phyloP scores from a whole-genome alignment of 1,140 invertebrate genomes.

The Cheumatopsyche charites region DNA sequence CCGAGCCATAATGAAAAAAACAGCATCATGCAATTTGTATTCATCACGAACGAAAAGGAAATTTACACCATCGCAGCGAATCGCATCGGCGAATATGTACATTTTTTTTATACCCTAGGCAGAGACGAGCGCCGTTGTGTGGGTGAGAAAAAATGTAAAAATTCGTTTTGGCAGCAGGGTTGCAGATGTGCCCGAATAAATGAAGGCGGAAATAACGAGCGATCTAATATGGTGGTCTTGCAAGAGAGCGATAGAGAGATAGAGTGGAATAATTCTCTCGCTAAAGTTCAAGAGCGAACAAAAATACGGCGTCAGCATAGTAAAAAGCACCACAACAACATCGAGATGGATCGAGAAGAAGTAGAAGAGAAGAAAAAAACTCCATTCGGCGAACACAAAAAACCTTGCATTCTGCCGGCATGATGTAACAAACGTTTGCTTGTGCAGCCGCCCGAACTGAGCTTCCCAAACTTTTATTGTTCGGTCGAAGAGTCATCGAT shows the following conservation, averaged over 20 bases:
- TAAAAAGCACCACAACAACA: conserved; percentile 38
- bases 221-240: conserved; percentile 10
- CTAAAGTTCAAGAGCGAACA: conserved; percentile 47
- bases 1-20: conserved; percentile 27
- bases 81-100: neutral
- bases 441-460: conserved; percentile 6
- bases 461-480: neutral
- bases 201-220: conserved; percentile 33
- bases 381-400: conserved; percentile 34
- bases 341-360: neutral
- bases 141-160: conserved; percentile 29
- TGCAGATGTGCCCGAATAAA: conserved; percentile 38
- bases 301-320: conserved; percentile 41
- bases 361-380: conserved; percentile 38
- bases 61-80: conserved; percentile 35
- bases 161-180: conserved; percentile 33
- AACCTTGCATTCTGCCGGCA: conserved; percentile 47
- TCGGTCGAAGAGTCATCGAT: no score
- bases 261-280: conserved; percentile 28
- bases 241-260: conserved; percentile 29
- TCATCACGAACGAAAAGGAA: conserved; percentile 43
- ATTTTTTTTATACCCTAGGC: no score
- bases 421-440: conserved; percentile 42
- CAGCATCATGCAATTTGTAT: conserved; percentile 38
- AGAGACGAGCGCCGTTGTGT: no score